Evolutionary conservation across 2,797 vertebrate genomes (phyloP), one percentile per base, ranked within the genome.

Genomic region (Siniperca obscura): DNA sequence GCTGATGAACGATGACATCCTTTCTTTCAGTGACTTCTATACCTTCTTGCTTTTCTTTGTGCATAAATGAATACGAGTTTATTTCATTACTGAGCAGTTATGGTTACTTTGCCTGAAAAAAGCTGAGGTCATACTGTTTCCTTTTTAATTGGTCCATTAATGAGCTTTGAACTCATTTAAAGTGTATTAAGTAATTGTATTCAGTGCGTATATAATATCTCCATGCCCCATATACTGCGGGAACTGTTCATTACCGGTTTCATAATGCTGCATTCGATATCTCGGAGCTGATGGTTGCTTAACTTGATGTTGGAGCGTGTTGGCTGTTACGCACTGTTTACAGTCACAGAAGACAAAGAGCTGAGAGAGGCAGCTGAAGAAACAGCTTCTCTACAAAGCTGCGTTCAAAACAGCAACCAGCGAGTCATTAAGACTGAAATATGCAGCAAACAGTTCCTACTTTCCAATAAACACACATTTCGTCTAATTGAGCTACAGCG

Each of bases 101-200:
- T 57, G 52, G 30, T 13, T 42, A 11, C 9, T 10, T 40, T 40
- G 8, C 8, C 38, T 40, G 38, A 30, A 30, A 30, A 50, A 52
- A 60, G 30, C 69, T 16, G 22, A 65, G 25, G 16, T 60, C 36
- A 21, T 3, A 7, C 30, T 36, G 44, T 30, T 64, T 73, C 9
- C 27, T 44, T 65, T 66, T 68, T 56, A 76, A 82, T 61, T 70
- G 19, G 52, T 36, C 42, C 55, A 46, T 80, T 60, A 55, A 59
- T 42, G 36, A 30, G 74, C 22, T 21, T 46, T 40, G 48, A 36
- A 57, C 40, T 57, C 60, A n/a, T 52, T 36, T 22, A 25, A 60
- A 30, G 21, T 25, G 25, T 12, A 9, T 10, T n/a, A 17, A 25
- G 46, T 34, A 17, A 67, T 36, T 80, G 52, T 14, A 6, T 66